Base-by-base conservation (phyloP, 2,888 invertebrate genomes). In the Epistrophe grossulariae region DNA sequence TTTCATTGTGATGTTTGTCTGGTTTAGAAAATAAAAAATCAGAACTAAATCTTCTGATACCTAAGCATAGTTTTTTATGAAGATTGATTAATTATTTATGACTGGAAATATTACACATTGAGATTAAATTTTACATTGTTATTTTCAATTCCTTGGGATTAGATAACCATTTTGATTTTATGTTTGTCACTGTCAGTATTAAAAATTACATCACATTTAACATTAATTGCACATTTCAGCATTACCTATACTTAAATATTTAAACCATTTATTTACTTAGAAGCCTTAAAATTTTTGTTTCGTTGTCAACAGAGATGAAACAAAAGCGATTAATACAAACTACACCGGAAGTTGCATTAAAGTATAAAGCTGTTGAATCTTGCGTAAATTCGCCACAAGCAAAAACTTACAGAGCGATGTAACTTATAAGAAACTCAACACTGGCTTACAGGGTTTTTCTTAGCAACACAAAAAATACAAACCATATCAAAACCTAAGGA, bases 401-500 rank as follows among this genome's bases (percentile, higher is more conserved):
- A 6, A 28, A 13, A 15, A 59, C 13, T 11, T 4, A 7, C 6
- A 7, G 11, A n/a, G n/a, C n/a, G n/a, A n/a, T n/a, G n/a, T n/a
- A n/a, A n/a, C n/a, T n/a, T n/a, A n/a, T n/a, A n/a, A n/a, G 13
- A 38, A 17, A 13, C 6, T 38, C 17, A 17, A 38, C 17, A 38
- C 6, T 11, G 4, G 15, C 55, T 55, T 28, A 15, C 28, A 2
- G 24, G 28, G 8, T 1, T 55, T 28, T 55, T 28, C n/a, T 17
- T 43, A n/a, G n/a, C n/a, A n/a, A n/a, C n/a, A n/a, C 28, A 72
- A 72, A 11, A 60, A 52, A n/a, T n/a, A n/a, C n/a, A n/a, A 83
- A 62, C 0, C 31, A 68, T 60, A 57, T 28, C n/a, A 48, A 76
- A 24, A 35, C 35, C 35, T 35, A 76, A 77, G 35, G 60, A 77